Percentiles rank a stretch among this genome's conserved stretches.
phyloP scores from a whole-genome alignment of 2,113 vertebrate species.

The Indicator indicator region DNA sequence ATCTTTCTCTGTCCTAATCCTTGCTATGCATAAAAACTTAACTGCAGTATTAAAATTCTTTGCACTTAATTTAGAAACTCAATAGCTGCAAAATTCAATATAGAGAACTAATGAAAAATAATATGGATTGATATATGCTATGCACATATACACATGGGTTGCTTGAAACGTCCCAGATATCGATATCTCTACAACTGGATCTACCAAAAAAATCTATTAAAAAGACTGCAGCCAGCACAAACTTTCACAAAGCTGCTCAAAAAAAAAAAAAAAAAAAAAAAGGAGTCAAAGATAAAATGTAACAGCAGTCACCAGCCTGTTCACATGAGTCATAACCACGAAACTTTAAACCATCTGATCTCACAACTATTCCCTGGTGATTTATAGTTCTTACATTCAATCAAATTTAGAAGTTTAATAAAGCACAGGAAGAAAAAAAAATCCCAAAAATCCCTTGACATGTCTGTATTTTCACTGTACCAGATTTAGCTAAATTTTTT shows the following conservation, averaged over 20 bases:
- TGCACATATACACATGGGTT: neutral
- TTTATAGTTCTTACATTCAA: neutral
- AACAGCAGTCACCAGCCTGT: neutral
- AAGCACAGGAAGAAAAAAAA: neutral
- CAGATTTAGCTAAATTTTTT: neutral
- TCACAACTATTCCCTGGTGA: neutral
- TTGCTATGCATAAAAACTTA: neutral
- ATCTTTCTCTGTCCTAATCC: neutral
- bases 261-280: neutral
- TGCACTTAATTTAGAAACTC: conserved; percentile 25
- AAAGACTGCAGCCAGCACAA: neutral
- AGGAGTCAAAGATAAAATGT: neutral
- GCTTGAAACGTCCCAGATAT: neutral
- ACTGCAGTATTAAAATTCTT: neutral
- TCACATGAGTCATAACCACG: neutral
- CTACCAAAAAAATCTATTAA: neutral
- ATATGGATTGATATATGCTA: neutral
- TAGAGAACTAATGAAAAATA: neutral
- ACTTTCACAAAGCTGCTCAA: neutral
- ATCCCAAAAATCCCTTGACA: neutral
- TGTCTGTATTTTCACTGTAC: neutral
- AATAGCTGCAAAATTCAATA: conserved; percentile 9
- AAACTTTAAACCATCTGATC: neutral
- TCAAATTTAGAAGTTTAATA: neutral
- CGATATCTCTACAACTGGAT: neutral